These are phyloP conservation scores for Chalcis sispes DNA, from an alignment of 2,888 invertebrate genomes.

Conservation along the genomic window DNA sequence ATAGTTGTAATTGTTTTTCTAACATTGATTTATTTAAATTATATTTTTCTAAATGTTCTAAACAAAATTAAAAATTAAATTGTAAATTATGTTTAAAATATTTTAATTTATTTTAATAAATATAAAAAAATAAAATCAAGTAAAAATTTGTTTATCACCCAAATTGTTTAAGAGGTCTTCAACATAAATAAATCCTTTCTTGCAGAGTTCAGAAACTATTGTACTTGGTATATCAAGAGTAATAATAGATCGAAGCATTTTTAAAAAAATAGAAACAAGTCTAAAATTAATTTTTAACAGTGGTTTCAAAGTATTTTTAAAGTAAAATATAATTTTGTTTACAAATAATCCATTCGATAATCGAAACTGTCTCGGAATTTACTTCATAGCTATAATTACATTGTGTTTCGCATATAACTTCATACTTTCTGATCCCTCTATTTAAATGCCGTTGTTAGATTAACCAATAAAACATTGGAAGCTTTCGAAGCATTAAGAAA, in stretches of 20 bases:
- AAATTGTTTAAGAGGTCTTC: constrained; percentile 54
- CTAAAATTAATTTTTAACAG: neutral
- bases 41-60: constrained; percentile 56
- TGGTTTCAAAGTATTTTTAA: neutral
- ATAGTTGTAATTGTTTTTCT: constrained; percentile 51
- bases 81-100: constrained; percentile 3
- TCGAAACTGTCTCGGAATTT: no score
- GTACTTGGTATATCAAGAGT: constrained; percentile 51
- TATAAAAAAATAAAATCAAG: constrained; percentile 3
- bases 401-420: no score
- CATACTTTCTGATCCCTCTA: constrained; percentile 10
- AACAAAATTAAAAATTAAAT: constrained; percentile 13
- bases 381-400: no score
- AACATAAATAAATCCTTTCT: constrained; percentile 54
- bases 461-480: constrained; percentile 37
- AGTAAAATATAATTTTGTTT: no score
- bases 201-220: constrained; percentile 42
- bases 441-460: no score
- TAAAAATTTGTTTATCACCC: constrained; percentile 42
- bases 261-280: neutral
- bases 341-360: no score
- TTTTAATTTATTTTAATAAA: neutral
- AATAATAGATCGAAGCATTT: constrained; percentile 46
- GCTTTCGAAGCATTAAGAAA: neutral
- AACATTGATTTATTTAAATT: constrained; percentile 45